A percentile compares a stretch with the other conserved stretches of the same genome.
These are phyloP conservation scores for Eumerus sabulonum DNA, from an alignment of 2,888 invertebrate species.

Conservation along the genomic window DNA sequence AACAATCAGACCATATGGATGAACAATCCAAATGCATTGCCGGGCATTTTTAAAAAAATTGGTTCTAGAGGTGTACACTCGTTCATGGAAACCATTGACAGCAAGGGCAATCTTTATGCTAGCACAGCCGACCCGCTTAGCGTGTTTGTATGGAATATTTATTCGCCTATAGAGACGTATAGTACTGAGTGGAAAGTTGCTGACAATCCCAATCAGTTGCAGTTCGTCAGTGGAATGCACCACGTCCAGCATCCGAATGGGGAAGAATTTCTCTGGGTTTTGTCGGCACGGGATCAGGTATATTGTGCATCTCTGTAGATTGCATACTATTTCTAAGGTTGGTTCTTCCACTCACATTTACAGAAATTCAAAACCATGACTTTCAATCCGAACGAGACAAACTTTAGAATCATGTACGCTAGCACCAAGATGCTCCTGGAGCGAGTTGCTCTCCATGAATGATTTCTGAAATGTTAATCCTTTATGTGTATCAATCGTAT, in stretches of 20 bases:
- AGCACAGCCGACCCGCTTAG: conserved; percentile 85
- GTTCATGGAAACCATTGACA: conserved; percentile 85
- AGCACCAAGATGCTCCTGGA: conserved; percentile 45
- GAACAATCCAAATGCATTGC: conserved; percentile 78
- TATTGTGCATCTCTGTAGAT: background rate
- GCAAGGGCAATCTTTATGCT: conserved; percentile 79
- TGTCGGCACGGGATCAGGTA: conserved; percentile 83
- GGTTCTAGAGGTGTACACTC: conserved; percentile 84
- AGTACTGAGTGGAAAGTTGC: conserved; percentile 82
- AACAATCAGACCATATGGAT: conserved; percentile 80
- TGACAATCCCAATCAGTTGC: conserved; percentile 82
- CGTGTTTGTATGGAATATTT: conserved; percentile 87
- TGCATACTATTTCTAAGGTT: background rate
- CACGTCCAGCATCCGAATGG: conserved; percentile 81
- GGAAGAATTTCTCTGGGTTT: conserved; percentile 83
- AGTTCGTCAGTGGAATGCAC: conserved; percentile 88
- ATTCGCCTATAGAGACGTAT: conserved; percentile 80
- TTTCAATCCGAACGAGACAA: conserved; percentile 77
- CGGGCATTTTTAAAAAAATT: conserved; percentile 81
- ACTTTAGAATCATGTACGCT: conserved; percentile 74
- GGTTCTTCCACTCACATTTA: background rate
- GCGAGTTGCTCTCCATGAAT: no score
- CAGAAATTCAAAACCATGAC: conserved; percentile 82
- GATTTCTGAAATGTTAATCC: no score
- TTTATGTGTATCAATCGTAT: no score